A percentile compares a stretch with the other conserved stretches of the same genome.
phyloP scores from a whole-genome alignment of 2,888 invertebrate species.

The Polymixis flavicincta region DNA sequence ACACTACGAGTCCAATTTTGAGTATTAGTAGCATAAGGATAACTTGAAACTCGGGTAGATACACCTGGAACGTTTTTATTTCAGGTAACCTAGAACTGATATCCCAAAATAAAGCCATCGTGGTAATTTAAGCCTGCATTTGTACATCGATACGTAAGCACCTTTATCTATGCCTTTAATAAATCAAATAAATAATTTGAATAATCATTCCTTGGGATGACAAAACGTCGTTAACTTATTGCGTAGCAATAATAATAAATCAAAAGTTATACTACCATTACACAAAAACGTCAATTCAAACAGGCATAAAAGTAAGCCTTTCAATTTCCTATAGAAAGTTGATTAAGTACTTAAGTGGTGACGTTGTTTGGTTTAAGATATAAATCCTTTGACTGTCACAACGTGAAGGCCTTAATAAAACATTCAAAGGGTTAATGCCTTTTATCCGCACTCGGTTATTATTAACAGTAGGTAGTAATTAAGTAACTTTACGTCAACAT shows the following conservation, averaged over 20 bases:
- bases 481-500: not conserved
- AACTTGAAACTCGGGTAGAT: no score
- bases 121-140: no score
- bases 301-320: not conserved
- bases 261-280: not conserved
- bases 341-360: constrained; percentile 3
- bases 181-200: no score
- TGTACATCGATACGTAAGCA: no score
- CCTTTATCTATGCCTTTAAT: no score
- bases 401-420: not conserved
- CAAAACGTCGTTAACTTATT: not conserved
- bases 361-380: not conserved
- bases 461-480: not conserved
- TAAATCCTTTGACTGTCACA: not conserved
- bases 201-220: no score
- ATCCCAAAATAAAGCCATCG: no score
- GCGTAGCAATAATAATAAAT: constrained; percentile 2
- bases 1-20: not conserved
- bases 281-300: not conserved
- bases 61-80: no score
- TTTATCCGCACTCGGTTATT: not conserved
- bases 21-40: no score
- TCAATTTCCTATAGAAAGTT: constrained; percentile 22
- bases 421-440: constrained; percentile 7
- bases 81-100: not conserved